These are phyloP conservation scores for Cotesia vestalis DNA, from an alignment of 1,140 invertebrate genomes.

Conservation along the genomic window DNA sequence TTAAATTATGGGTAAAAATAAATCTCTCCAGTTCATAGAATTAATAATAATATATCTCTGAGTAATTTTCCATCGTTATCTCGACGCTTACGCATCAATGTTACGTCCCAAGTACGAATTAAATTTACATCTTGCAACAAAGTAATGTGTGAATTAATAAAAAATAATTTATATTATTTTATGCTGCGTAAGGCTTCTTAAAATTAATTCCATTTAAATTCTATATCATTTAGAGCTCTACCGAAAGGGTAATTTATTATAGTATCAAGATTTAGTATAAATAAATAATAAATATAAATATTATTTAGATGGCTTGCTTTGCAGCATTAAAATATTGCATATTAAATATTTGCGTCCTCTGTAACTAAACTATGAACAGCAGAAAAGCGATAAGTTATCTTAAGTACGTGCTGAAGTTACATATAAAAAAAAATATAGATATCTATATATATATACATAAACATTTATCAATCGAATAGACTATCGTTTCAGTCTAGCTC, in stretches of 20 bases:
- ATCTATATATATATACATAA: neutral
- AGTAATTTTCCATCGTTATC: neutral
- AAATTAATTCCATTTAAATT: too few species aligned
- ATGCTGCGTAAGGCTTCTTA: too few species aligned
- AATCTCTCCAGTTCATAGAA: neutral
- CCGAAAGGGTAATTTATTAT: too few species aligned
- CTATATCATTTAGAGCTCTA: too few species aligned
- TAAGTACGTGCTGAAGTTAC: neutral
- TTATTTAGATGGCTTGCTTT: too few species aligned
- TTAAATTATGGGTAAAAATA: neutral
- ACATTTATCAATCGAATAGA: neutral
- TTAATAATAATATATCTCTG: neutral
- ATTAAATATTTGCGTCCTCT: neutral
- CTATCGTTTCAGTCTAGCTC: too few species aligned
- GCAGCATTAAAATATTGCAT: neutral
- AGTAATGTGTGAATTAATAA: neutral
- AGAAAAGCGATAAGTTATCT: conserved; percentile 19
- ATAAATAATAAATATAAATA: too few species aligned
- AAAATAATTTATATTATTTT: too few species aligned
- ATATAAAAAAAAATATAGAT: neutral
- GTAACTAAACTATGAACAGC: neutral
- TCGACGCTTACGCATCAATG: neutral
- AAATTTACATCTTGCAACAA: neutral
- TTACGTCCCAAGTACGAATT: neutral
- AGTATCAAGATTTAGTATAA: too few species aligned